Evolutionary conservation across 2,888 invertebrate genomes (phyloP), one percentile per base, ranked within the genome.

Genomic region (Lithophane leautieri): DNA sequence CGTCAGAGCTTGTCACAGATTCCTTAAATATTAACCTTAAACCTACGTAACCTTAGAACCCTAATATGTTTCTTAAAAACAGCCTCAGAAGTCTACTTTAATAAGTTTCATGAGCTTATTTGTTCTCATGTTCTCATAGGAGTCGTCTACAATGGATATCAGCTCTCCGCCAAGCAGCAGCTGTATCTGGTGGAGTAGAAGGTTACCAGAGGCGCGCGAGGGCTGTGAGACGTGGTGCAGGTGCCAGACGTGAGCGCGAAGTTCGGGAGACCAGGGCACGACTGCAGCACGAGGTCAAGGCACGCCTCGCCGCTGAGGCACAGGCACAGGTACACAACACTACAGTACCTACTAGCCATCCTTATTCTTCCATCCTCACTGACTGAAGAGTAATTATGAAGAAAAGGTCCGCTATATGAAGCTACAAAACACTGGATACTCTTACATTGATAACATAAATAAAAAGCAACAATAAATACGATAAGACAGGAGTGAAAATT

Each of bases 71-170:
- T 66, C 2, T 22, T 9, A 66, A 6, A 66, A 28, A 28, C 0
- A 50, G 3, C 22, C 28, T 50, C 9, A 22, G 28, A 66, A 9
- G 14, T 28, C 16, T 50, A 44, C 1, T 52, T 16, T 52, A 16
- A 52, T 50, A 50, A 50, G 16, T 4, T 40, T 1, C 2, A 16
- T 47, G 11, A 58, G 28, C 4, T 11, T 4, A 7, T 14, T 42
- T 56, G n/a, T 0, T 19, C 42, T 14, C 25, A 25, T 40, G 6
- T 19, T 25, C 0, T n/a, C 44, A 6, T 85, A 97, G 97, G 96
- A 98, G 97, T 86, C 97, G 98, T 68, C 95, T 98, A 50, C 98
- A 98, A 93, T 98, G 98, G 98, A 95, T 98, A 80, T 97, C 98
- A n/a, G 97, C 98, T 0, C 90, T 98, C 11, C 97, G 98, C 74